phyloP scores from a whole-genome alignment of 2,888 invertebrate genomes.

The Antheraea assamensis region DNA sequence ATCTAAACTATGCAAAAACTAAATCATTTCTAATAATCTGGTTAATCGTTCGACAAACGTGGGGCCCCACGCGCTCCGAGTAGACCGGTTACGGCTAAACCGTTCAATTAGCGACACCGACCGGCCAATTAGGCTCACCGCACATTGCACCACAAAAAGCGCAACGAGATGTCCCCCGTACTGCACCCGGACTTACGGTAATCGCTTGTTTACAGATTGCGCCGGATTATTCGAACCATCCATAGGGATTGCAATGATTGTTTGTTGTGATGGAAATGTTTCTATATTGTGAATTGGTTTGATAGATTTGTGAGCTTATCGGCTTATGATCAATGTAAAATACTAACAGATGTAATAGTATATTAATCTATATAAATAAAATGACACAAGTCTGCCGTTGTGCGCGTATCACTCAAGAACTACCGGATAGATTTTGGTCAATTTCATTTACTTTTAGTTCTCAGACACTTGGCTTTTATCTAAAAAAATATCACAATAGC shows the following conservation, averaged over 20 bases:
- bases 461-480: too few relatives aligned
- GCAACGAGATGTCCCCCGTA: conserved; percentile 24
- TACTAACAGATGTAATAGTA: background rate
- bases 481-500: too few relatives aligned
- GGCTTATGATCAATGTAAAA: background rate
- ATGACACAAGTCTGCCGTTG: too few relatives aligned
- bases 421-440: too few relatives aligned
- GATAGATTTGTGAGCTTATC: background rate
- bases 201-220: conserved; percentile 20
- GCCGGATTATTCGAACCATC: conserved; percentile 5
- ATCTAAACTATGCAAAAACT: conserved; percentile 24
- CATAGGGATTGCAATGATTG: conserved; percentile 4
- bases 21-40: conserved; percentile 54
- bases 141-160: conserved; percentile 59
- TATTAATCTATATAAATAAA: too few relatives aligned
- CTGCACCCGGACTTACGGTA: conserved; percentile 17
- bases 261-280: background rate
- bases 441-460: too few relatives aligned
- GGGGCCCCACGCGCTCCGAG: conserved; percentile 32
- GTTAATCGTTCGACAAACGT: conserved; percentile 66
- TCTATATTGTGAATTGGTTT: background rate
- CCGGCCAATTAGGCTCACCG: conserved; percentile 62
- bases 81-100: conserved; percentile 57
- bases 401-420: too few relatives aligned
- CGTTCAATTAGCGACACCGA: conserved; percentile 70